phyloP scores from a whole-genome alignment of 2,888 invertebrate genomes.

The Hypercompe scribonia region DNA sequence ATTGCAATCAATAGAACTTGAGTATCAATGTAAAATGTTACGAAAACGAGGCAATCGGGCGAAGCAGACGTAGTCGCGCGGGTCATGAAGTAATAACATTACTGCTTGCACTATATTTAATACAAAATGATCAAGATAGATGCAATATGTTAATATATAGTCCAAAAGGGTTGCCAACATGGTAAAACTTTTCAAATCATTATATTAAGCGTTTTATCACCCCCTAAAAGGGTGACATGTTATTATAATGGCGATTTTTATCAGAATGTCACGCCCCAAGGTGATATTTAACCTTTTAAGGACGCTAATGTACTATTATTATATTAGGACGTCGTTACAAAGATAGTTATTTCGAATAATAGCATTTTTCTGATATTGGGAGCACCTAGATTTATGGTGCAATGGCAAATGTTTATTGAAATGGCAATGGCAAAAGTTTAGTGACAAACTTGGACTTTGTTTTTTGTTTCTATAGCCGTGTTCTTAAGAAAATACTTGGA shows the following conservation, averaged over 20 bases:
- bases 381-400: too few relatives aligned
- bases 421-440: too few relatives aligned
- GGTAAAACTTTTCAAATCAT: constrained; percentile 18
- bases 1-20: too few relatives aligned
- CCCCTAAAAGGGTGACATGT: constrained; percentile 41
- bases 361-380: too few relatives aligned
- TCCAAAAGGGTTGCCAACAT: background rate
- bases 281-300: constrained; percentile 46
- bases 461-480: too few relatives aligned
- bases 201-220: constrained; percentile 26
- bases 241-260: constrained; percentile 36
- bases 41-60: too few relatives aligned
- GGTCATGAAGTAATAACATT: too few relatives aligned
- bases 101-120: background rate
- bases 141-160: background rate
- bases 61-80: too few relatives aligned
- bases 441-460: too few relatives aligned
- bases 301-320: constrained; percentile 14
- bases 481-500: too few relatives aligned
- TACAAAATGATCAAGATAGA: background rate
- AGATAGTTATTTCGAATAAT: constrained; percentile 1
- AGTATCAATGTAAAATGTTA: too few relatives aligned
- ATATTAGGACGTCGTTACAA: constrained; percentile 12
- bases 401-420: too few relatives aligned
- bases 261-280: constrained; percentile 49